Base-by-base conservation (phyloP, 2,797 vertebrate genomes). In the Picus viridis region DNA sequence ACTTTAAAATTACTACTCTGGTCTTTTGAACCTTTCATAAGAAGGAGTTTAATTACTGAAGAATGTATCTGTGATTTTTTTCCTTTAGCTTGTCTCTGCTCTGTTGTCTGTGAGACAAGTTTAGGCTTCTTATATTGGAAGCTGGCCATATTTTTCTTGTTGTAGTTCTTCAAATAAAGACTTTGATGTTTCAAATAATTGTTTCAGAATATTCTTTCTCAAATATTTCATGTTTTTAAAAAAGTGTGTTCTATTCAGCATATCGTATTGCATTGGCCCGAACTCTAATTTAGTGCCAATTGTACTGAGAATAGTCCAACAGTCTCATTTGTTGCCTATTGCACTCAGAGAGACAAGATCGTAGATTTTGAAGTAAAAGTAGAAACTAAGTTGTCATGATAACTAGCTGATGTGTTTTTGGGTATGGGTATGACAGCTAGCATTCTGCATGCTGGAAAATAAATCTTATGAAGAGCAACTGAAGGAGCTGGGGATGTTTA, bases 1-100 rank as follows among this genome's bases (percentile, higher is more conserved):
- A 53, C 56, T 65, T 62, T 34, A 32, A 93, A 95, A 86, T 82
- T 3, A 39, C 53, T 86, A 13, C 51, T 86, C 30, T 88, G 64
- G 47, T 91, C 80, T 72, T 91, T 83, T 65, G 88, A 88, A 88
- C 17, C 18, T 86, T 76, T 57, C 39, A 67, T 76, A 84, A 79
- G 47, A 81, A 10, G 11, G 5, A 76, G 4, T 1, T 12, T 63
- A 79, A 82, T 88, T 86, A 61, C 32, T 67, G 56, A 81, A 88
- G 43, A 89, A 75, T 29, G 9, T 2, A 10, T 59, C 71, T 88
- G 47, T 92, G 86, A 88, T 94, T 29, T 70, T 72, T 65, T 70
- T 88, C 32, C 23, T 26, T 86, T 30, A 88, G 16, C 18, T 76
- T 76, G 16, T 23, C 49, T 74, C 45, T 67, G 22, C n/a, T 79